Percentiles rank a stretch among this genome's conserved stretches.
These are phyloP conservation scores for Anomalospiza imberbis DNA, from an alignment of 2,797 vertebrate species.

Conservation along the genomic window DNA sequence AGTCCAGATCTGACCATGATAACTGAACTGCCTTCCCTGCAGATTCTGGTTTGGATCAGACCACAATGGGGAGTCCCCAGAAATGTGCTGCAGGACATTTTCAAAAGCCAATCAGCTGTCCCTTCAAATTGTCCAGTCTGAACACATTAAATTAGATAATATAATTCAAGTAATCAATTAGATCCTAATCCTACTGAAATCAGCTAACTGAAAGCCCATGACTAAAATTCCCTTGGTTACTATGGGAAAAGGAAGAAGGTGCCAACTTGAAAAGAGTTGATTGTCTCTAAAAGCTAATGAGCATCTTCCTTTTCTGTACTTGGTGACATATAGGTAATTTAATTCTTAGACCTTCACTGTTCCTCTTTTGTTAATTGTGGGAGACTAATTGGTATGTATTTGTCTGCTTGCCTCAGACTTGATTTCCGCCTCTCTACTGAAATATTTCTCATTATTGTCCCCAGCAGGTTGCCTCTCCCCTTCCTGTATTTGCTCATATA, in stretches of 20 bases:
- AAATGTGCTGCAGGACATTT: not conserved
- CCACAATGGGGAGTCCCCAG: not conserved
- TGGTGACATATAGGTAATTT: slow-evolving; percentile 20
- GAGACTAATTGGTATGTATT: slow-evolving; percentile 30
- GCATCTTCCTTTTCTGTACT: not conserved
- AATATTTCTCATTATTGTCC: slow-evolving; percentile 53
- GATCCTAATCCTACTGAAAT: not conserved
- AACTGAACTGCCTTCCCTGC: not conserved
- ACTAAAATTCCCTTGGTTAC: slow-evolving; percentile 9
- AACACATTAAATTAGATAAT: not conserved
- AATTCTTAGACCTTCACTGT: slow-evolving; percentile 14
- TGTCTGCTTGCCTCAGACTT: slow-evolving; percentile 29
- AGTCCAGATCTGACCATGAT: not conserved
- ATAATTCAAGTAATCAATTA: not conserved
- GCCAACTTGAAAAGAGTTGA: not conserved
- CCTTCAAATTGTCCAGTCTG: not conserved
- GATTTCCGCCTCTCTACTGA: slow-evolving; percentile 21
- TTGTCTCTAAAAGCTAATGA: not conserved
- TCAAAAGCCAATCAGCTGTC: not conserved
- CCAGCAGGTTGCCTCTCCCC: slow-evolving; percentile 31
- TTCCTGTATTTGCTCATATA: slow-evolving; percentile 44
- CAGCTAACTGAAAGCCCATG: not conserved
- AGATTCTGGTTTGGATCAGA: not conserved
- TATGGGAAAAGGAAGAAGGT: slow-evolving; percentile 8
- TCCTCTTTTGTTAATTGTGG: slow-evolving; percentile 20